Percentiles rank a stretch among this genome's conserved stretches.
Evolutionary conservation across 2,888 invertebrate species (phyloP).

Genomic region (Sympetrum striolatum): DNA sequence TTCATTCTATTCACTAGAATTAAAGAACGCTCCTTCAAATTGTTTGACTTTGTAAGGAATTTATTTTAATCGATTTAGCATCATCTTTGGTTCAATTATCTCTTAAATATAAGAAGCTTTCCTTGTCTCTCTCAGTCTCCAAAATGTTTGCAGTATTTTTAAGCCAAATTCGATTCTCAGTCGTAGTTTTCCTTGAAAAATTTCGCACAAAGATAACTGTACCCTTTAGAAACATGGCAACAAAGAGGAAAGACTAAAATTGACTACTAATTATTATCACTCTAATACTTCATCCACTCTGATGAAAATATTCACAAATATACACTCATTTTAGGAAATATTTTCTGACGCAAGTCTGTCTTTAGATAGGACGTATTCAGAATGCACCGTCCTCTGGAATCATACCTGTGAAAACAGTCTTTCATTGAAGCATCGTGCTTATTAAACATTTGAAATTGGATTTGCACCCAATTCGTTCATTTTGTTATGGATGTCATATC

Average conservation of each 20-base stretch:
- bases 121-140: background rate
- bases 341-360: background rate
- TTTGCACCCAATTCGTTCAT: background rate
- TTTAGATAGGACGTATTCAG: background rate
- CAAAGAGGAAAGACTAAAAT: background rate
- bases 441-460: background rate
- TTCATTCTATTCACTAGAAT: background rate
- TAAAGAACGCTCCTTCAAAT: background rate
- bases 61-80: background rate
- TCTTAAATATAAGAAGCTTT: background rate
- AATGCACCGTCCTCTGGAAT: background rate
- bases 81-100: conserved; percentile 26
- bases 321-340: background rate
- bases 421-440: background rate
- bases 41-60: no score
- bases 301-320: background rate
- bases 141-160: background rate
- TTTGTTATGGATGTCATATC: background rate
- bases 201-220: background rate
- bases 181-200: background rate
- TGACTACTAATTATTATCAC: background rate
- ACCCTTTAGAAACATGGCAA: background rate
- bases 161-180: background rate
- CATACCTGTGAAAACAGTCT: background rate
- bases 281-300: background rate